phyloP scores from a whole-genome alignment of 2,888 invertebrate genomes.

The Alloscopus bannaensis region DNA sequence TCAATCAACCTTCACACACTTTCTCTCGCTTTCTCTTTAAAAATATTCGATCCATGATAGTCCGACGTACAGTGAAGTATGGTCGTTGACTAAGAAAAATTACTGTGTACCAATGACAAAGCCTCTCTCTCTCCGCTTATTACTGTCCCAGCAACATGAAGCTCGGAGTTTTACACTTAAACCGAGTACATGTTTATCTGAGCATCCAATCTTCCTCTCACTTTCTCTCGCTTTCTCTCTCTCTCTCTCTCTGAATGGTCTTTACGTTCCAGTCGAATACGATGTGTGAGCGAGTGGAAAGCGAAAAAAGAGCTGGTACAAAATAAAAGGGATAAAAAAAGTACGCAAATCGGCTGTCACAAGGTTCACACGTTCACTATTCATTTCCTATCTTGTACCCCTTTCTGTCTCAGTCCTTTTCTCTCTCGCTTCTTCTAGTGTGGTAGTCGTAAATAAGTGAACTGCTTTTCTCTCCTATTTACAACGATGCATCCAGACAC shows the following conservation, averaged over 20 bases:
- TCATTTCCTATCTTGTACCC: conserved; percentile 43
- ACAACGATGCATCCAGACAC: not conserved
- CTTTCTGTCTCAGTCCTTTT: not conserved
- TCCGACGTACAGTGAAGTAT: not conserved
- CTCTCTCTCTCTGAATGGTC: not conserved
- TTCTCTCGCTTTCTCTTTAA: not conserved
- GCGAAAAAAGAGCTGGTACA: not conserved
- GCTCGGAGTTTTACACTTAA: too few relatives aligned
- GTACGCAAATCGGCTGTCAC: conserved; percentile 58
- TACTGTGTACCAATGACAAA: conserved; percentile 6
- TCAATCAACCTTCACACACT: conserved; percentile 5
- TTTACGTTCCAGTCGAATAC: too few relatives aligned
- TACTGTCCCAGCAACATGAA: too few relatives aligned
- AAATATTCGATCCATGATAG: not conserved
- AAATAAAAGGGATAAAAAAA: conserved; percentile 11
- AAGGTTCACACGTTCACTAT: conserved; percentile 51
- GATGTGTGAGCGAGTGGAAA: not conserved
- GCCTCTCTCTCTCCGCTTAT: not conserved
- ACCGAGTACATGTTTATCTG: too few relatives aligned
- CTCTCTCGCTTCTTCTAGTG: not conserved
- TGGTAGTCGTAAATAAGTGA: conserved; percentile 37
- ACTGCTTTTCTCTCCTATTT: not conserved
- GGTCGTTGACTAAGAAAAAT: conserved; percentile 52
- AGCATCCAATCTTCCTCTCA: too few relatives aligned
- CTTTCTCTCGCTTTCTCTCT: not conserved